These are phyloP conservation scores for Lumbricus terrestris DNA, from an alignment of 2,888 invertebrate genomes.

Conservation along the genomic window DNA sequence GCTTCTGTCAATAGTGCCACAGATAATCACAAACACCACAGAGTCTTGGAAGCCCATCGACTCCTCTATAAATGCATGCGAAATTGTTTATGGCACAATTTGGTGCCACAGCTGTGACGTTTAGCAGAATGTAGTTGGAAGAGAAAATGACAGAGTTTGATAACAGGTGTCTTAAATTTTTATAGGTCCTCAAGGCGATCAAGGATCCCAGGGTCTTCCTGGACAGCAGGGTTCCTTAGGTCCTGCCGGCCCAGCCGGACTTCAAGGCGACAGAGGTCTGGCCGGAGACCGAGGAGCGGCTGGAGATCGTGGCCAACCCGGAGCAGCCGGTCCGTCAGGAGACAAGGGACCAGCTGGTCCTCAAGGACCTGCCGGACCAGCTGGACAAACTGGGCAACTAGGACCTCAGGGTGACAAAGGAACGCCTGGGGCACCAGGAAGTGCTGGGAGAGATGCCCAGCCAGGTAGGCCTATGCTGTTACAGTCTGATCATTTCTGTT, in stretches of 20 bases:
- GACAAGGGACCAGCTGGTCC: constrained; percentile 22
- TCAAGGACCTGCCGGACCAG: constrained; percentile 19
- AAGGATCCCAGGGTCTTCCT: constrained; percentile 30
- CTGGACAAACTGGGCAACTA: constrained; percentile 40
- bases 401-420: constrained; percentile 46
- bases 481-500: neutral
- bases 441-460: constrained; percentile 14
- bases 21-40: neutral
- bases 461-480: neutral
- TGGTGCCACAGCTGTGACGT: neutral
- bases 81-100: neutral
- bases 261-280: constrained; percentile 26
- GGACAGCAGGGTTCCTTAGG: constrained; percentile 29
- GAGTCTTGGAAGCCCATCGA: neutral
- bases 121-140: neutral
- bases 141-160: neutral
- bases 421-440: constrained; percentile 31
- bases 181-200: constrained; percentile 23
- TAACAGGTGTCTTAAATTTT: neutral
- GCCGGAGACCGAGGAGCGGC: constrained; percentile 10
- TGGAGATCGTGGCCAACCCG: constrained; percentile 19
- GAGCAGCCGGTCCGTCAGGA: constrained; percentile 25
- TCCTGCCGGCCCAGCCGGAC: constrained; percentile 34
- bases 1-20: neutral
- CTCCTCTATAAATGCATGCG: neutral